Conservation (phyloP, 2,113 vertebrate species). For the Nothoprocta perdicaria region DNA sequence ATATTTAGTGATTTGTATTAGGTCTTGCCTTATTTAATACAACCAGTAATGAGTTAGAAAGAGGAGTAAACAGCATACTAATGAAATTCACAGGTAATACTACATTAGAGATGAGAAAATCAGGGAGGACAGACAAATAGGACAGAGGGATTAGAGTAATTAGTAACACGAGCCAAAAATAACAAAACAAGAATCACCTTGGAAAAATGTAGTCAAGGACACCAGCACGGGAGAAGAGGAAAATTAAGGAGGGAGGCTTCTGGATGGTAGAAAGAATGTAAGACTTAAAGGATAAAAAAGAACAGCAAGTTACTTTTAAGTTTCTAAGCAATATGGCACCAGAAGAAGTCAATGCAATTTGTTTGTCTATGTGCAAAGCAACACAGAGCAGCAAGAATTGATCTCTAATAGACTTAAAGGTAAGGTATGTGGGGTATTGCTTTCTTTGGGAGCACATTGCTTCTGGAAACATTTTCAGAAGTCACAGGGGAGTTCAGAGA, state of each 20-base stretch:
- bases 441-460: not conserved
- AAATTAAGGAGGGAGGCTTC: not conserved
- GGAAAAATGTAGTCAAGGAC: not conserved
- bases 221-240: not conserved
- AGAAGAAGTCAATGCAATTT: not conserved
- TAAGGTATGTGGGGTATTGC: accelerated
- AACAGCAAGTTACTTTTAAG: not conserved
- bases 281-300: not conserved
- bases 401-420: not conserved
- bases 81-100: not conserved
- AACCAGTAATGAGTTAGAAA: conserved; percentile 7
- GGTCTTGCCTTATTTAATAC: not conserved
- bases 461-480: not conserved
- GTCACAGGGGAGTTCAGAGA: not conserved
- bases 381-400: not conserved
- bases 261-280: not conserved
- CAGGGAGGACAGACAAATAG: not conserved
- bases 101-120: not conserved
- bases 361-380: not conserved
- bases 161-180: not conserved
- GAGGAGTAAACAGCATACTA: not conserved
- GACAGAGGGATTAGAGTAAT: not conserved
- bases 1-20: not conserved
- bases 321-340: not conserved
- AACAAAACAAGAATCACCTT: not conserved